These are phyloP conservation scores for Pseudochirops cupreus DNA, from an alignment of 2,797 vertebrate species.

Conservation along the genomic window DNA sequence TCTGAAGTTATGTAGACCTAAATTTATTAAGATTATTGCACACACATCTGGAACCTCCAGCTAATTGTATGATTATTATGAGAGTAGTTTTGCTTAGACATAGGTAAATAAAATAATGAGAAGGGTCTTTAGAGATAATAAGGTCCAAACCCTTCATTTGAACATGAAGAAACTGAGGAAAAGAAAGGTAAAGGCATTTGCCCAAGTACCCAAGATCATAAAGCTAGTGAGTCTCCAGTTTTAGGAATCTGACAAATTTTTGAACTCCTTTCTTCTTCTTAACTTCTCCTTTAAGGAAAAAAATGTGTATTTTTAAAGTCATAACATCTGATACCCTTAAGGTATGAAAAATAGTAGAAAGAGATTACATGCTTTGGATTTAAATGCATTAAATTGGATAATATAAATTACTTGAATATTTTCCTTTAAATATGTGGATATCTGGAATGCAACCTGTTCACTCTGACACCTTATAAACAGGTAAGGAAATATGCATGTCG, in stretches of 20 bases:
- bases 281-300: neutral
- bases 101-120: too few relatives aligned
- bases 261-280: neutral
- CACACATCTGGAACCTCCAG: too few relatives aligned
- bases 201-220: neutral
- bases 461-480: too few relatives aligned
- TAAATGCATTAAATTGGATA: neutral
- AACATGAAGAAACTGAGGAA: neutral
- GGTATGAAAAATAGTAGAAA: neutral
- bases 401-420: neutral
- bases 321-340: neutral
- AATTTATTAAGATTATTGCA: too few relatives aligned
- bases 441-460: neutral
- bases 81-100: too few relatives aligned
- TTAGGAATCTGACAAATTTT: neutral
- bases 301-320: neutral
- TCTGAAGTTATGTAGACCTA: too few relatives aligned
- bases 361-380: neutral
- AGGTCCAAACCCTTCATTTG: neutral
- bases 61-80: too few relatives aligned
- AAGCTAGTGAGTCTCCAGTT: neutral
- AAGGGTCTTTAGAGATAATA: neutral
- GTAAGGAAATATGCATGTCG: too few relatives aligned
- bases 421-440: neutral
- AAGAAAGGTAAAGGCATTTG: neutral